Evolutionary conservation across 2,888 invertebrate species (phyloP).

Genomic region (Megaustenia siamemsis): DNA sequence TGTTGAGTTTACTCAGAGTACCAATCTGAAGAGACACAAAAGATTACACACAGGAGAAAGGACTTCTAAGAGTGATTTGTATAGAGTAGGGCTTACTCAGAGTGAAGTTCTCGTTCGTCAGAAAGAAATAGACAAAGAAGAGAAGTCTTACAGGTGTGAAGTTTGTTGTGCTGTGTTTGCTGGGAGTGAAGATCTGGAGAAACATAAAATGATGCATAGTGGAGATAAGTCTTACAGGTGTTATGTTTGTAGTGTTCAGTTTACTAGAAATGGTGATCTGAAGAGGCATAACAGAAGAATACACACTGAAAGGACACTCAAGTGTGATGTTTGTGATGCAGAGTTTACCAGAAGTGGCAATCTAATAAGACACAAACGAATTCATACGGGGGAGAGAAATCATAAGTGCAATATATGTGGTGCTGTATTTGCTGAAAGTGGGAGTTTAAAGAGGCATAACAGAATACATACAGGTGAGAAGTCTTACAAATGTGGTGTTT

Average conservation of each 20-base stretch:
- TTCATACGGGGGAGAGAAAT: not conserved
- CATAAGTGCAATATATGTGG: not conserved
- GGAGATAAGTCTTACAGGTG: conserved; percentile 26
- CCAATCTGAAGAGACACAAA: not conserved
- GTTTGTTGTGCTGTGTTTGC: not conserved
- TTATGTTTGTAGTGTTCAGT: conserved; percentile 2
- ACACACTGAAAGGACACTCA: not conserved
- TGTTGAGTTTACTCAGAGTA: not conserved
- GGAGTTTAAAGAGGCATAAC: not conserved
- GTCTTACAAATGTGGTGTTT: not conserved
- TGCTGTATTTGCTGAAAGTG: not conserved
- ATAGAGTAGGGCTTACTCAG: not conserved
- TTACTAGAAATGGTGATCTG: conserved; percentile 9
- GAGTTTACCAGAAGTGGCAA: not conserved
- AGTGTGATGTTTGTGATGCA: not conserved
- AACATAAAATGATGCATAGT: not conserved
- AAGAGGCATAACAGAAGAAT: conserved; percentile 9
- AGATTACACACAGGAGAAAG: not conserved
- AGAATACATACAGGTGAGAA: not conserved
- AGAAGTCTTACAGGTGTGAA: not conserved
- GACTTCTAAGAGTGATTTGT: not conserved
- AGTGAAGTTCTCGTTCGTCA: not conserved
- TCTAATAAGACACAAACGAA: not conserved
- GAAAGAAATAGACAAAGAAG: not conserved
- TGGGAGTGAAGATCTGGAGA: not conserved